Conservation (phyloP, 2,797 vertebrate species). For the Dallia pectoralis region DNA sequence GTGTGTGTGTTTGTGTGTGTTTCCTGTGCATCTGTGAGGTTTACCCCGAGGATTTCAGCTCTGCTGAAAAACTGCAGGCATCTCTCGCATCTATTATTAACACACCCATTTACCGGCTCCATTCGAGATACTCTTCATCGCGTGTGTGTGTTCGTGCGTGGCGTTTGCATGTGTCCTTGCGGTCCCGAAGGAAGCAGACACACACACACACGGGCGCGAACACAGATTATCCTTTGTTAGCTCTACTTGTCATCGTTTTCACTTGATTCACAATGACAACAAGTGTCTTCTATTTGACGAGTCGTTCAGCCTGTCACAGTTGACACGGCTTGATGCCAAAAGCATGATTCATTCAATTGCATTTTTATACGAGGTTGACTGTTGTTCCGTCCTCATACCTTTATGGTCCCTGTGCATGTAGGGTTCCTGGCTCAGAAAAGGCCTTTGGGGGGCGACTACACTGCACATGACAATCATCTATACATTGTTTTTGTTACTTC, state of each 20-base stretch:
- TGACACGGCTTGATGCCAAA: not conserved
- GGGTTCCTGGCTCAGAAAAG: too few species aligned
- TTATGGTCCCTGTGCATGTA: too few species aligned
- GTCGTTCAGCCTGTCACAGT: not conserved
- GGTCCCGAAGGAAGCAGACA: not conserved
- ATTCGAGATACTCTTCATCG: conserved; percentile 39
- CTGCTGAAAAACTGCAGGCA: conserved; percentile 23
- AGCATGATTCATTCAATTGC: not conserved
- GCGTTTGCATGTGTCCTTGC: not conserved
- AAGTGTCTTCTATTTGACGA: too few species aligned
- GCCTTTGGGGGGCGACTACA: too few species aligned
- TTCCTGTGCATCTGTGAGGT: conserved; percentile 8
- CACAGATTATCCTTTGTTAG: not conserved
- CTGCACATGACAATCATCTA: too few species aligned
- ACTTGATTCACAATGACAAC: not conserved
- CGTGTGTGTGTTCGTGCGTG: conserved; percentile 3
- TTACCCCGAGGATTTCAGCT: conserved; percentile 23
- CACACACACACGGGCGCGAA: not conserved
- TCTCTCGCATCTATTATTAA: conserved; percentile 57
- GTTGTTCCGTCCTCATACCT: too few species aligned
- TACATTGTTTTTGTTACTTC: too few species aligned
- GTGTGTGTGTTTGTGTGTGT: conserved; percentile 9
- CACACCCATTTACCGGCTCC: conserved; percentile 48
- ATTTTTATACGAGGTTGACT: too few species aligned
- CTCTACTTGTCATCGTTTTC: not conserved